Base-by-base conservation (phyloP, 2,113 vertebrate genomes). In the Rhabdomys dilectus region DNA sequence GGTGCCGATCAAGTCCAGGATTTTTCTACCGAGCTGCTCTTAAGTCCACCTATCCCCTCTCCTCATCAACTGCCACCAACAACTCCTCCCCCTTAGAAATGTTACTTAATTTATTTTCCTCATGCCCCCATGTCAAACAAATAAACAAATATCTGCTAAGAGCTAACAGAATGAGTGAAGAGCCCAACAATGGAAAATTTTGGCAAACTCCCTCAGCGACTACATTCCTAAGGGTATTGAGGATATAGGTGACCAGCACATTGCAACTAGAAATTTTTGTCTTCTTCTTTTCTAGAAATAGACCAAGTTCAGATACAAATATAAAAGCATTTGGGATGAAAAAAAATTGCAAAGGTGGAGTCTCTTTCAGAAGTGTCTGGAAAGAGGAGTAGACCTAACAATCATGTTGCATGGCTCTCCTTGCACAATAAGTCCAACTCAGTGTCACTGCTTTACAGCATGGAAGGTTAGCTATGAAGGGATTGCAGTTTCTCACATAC, bases 31-130 rank as follows among this genome's bases (percentile, higher is more conserved):
- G 21, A 96, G 77, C 31, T 90, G 2, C 51, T 90, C 36, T 93
- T 90, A 89, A 97, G 81, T 88, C 64, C 9, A 93, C 51, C 31
- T 76, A 42, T 80, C 22, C 36, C 4, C 0, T 64, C 17, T 90
- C 51, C 15, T 95, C 70, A 80, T 77, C 58, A 85, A 85, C 56
- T 93, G 42, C 36, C 68, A 81, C 26, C 29, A 88, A 11, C 51
- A 92, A n/a, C 66, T n/a, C n/a, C 13, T 89, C 34, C 22, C 29
- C 58, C 45, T 56, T 81, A 76, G 58, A 96, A 93, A 93, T 91
- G 64, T 84, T 84, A 72, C 51, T 93, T 91, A 62, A 51, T 91
- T 95, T 96, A 92, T 92, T 94, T 92, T 88, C 56, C 53, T 93
- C 75, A 58, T 91, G 16, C 36, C 96, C 36, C 73, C 48, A 95